Evolutionary conservation across 2,797 vertebrate genomes (phyloP).

Genomic region (Telmatherina bonti): DNA sequence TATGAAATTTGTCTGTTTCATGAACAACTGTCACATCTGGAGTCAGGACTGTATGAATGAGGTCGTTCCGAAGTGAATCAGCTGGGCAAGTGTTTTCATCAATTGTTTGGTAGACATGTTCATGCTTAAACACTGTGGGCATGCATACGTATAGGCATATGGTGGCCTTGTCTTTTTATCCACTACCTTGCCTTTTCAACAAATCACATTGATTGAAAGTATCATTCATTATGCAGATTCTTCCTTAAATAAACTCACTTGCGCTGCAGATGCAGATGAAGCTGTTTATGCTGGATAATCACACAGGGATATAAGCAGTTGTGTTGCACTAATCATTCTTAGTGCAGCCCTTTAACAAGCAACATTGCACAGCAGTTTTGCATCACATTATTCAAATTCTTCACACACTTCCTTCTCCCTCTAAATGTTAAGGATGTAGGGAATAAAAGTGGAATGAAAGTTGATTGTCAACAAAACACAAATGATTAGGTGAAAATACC

Average conservation of each 20-base stretch:
- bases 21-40: constrained; percentile 31
- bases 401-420: constrained; percentile 25
- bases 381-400: constrained; percentile 58
- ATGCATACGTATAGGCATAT: background rate
- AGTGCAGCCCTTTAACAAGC: constrained; percentile 53
- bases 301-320: constrained; percentile 48
- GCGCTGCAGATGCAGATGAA: constrained; percentile 54
- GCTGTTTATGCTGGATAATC: constrained; percentile 56
- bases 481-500: constrained; percentile 33
- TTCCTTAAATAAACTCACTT: constrained; percentile 50
- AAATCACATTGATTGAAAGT: constrained; percentile 28
- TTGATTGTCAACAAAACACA: constrained; percentile 15
- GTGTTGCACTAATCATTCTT: constrained; percentile 71
- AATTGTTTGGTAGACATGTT: background rate
- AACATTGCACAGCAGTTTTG: constrained; percentile 48
- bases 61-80: constrained; percentile 16
- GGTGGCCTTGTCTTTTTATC: constrained; percentile 14
- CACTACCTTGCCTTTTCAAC: constrained; percentile 24
- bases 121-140: background rate
- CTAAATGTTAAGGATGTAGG: constrained; percentile 43
- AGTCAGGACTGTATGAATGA: constrained; percentile 1
- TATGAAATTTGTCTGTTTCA: constrained; percentile 26
- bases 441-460: constrained; percentile 39
- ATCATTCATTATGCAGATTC: constrained; percentile 54
- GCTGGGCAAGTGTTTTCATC: no score